These are phyloP conservation scores for Todiramphus saurophagus DNA, from an alignment of 2,113 vertebrate genomes.

Conservation along the genomic window DNA sequence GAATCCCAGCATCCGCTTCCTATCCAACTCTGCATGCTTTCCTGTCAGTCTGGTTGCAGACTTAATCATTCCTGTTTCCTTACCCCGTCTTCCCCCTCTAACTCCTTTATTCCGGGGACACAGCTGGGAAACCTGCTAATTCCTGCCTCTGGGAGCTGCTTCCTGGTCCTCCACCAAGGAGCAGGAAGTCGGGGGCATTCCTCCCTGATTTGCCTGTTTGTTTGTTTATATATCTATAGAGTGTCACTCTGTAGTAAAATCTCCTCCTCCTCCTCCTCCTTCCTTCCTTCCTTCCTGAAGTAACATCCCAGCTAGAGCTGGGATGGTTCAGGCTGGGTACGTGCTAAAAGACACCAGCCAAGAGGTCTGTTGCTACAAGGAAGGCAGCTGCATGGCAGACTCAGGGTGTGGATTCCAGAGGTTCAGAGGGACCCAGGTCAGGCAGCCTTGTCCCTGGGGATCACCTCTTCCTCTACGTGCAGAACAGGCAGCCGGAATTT, in stretches of 20 bases:
- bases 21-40: not conserved
- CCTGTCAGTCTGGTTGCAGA: not conserved
- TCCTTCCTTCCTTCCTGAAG: not conserved
- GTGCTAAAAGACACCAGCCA: not conserved
- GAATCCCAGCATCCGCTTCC: not conserved
- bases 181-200: not conserved
- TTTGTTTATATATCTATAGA: constrained; percentile 22
- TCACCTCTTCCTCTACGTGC: not conserved
- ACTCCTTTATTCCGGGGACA: not conserved
- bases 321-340: not conserved
- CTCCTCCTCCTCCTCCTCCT: not conserved
- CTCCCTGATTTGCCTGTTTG: not conserved
- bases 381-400: not conserved
- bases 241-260: not conserved
- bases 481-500: not conserved
- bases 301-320: not conserved
- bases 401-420: not conserved
- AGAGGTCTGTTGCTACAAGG: not conserved
- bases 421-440: not conserved
- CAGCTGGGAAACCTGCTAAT: not conserved
- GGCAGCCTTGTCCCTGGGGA: not conserved
- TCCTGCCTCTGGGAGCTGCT: not conserved
- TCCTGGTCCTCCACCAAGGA: not conserved
- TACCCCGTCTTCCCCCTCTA: not conserved
- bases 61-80: not conserved